Evolutionary conservation across 2,797 vertebrate genomes (phyloP).

Genomic region (Mus spretus): DNA sequence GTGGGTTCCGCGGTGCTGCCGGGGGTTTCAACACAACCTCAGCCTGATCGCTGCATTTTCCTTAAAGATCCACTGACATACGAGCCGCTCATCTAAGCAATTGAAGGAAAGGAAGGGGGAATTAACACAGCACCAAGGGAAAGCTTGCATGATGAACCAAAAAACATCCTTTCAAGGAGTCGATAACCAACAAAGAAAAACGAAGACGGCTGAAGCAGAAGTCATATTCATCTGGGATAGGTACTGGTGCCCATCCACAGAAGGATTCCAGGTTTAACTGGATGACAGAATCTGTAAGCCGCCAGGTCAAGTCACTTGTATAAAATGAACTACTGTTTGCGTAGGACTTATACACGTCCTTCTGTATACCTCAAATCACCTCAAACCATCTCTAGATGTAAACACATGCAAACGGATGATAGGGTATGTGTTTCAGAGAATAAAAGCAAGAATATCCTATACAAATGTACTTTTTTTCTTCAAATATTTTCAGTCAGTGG

Average conservation of each 20-base stretch:
- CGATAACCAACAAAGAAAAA: background rate
- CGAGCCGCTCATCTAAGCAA: background rate
- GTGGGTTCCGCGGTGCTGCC: accelerated
- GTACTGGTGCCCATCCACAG: background rate
- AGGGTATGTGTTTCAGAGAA: background rate
- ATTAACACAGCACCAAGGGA: background rate
- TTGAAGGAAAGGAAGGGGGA: background rate
- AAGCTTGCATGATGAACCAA: background rate
- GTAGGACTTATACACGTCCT: background rate
- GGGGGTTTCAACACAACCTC: background rate
- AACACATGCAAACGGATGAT: background rate
- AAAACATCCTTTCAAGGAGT: background rate
- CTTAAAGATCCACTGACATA: background rate
- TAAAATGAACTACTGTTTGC: background rate
- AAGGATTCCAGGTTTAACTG: background rate
- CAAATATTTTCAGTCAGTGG: background rate
- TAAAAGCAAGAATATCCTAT: background rate
- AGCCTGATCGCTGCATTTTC: background rate
- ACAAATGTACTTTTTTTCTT: background rate
- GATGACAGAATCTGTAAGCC: background rate
- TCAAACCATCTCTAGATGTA: background rate
- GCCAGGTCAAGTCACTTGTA: background rate
- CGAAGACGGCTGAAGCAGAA: background rate
- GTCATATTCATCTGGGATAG: background rate
- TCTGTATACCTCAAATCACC: background rate